Base-by-base conservation (phyloP, 2,797 vertebrate genomes). In the Tympanoctomys barrerae region DNA sequence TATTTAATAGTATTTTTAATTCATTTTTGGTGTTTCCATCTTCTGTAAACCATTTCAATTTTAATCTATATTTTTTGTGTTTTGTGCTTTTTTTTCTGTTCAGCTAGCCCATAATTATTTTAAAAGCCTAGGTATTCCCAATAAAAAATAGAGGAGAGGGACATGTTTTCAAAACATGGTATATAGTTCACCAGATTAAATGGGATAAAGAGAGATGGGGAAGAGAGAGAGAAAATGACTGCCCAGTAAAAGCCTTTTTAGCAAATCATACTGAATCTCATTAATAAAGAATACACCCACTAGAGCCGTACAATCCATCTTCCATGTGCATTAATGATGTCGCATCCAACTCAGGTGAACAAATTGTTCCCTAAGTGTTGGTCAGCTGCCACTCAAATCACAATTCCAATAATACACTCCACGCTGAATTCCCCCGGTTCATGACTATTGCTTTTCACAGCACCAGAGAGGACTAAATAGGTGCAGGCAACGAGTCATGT, bases 241-340 rank as follows among this genome's bases (percentile, higher is more conserved):
- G 77, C 46, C 49, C 89, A 96, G 81, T 85, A 94, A 90, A 83
- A 96, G 71, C 66, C 97, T 97, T 97, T 92, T 52, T 92, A 97
- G 92, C 89, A 87, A 97, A 97, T 96, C 96, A 96, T 94, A 83
- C 91, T 97, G 95, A 92, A 96, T 96, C 96, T 98, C 61, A 90
- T 98, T 98, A 98, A 96, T 91, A 96, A 97, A 95, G 87, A 96
- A 97, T 94, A 64, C 9, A 0, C 95, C 90, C 88, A 95, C 94
- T 92, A 97, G 97, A 96, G 70, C 52, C 61, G 8, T 46, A 52
- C 73, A 93, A 96, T 97, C 96, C 80, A 94, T 96, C 95, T 87
- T 10, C 92, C 83, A 3, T 82, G 82, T 97, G 94, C 83, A 90
- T 98, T 96, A 98, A 91, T 85, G 95, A 97, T 94, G 87, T 86